Percentiles rank a stretch among this genome's conserved stretches.
These are phyloP conservation scores for Bombus polaris DNA, from an alignment of 1,140 invertebrate species.

Conservation along the genomic window DNA sequence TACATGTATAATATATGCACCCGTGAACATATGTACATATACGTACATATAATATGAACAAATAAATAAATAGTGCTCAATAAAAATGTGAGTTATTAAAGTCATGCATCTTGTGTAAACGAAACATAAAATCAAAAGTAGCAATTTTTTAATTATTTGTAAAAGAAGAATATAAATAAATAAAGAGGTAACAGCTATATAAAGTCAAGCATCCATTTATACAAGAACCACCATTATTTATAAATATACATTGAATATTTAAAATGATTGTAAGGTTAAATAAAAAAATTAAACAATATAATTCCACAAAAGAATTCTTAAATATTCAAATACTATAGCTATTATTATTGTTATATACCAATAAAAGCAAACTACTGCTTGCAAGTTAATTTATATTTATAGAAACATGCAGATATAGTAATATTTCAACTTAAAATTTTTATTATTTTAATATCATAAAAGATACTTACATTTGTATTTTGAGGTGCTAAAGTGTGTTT, in stretches of 20 bases:
- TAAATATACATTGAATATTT: neutral
- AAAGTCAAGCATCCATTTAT: constrained; percentile 8
- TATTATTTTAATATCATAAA: constrained; percentile 24
- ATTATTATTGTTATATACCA: neutral
- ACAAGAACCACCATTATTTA: neutral
- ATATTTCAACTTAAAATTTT: constrained; percentile 20
- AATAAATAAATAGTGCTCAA: constrained; percentile 9
- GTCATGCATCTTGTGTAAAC: constrained; percentile 19
- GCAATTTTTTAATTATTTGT: neutral
- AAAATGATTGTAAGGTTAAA: neutral
- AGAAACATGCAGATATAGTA: constrained; percentile 27
- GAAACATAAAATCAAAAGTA: constrained; percentile 5
- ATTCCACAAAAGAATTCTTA: neutral
- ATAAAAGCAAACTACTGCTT: constrained; percentile 2
- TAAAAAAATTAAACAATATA: neutral
- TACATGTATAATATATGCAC: constrained; percentile 31
- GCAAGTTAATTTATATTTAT: neutral
- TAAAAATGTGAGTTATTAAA: neutral
- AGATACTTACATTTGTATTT: constrained; percentile 84
- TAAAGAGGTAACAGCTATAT: neutral
- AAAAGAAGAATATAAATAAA: neutral
- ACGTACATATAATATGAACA: neutral
- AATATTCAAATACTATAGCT: neutral
- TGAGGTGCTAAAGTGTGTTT: constrained; percentile 91
- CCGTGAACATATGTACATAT: neutral